phyloP scores from a whole-genome alignment of 2,113 vertebrate genomes.

The Eclectus roratus region DNA sequence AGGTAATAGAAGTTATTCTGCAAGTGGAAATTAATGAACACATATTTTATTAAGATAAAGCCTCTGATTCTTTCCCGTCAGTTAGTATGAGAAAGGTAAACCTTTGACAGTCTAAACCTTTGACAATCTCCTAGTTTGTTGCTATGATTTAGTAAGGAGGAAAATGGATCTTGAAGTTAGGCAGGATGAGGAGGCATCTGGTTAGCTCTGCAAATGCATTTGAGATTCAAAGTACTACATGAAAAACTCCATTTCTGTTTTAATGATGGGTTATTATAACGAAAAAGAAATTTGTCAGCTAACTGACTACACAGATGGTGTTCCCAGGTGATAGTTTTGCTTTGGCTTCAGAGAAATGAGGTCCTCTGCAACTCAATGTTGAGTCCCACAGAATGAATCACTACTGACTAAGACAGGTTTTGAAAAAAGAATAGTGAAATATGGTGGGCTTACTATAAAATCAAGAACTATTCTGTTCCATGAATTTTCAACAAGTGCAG shows the following conservation, averaged over 20 bases:
- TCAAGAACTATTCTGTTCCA: neutral
- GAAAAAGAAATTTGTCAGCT: slow-evolving; percentile 9
- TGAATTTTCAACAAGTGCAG: neutral
- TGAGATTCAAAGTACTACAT: neutral
- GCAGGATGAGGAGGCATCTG: neutral
- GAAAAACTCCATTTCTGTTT: neutral
- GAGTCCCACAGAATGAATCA: neutral
- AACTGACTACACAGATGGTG: neutral
- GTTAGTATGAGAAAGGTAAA: neutral
- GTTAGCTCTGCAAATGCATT: neutral
- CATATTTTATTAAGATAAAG: neutral
- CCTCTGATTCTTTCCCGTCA: neutral
- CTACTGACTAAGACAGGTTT: neutral
- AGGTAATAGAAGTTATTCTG: neutral
- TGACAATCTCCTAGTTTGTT: neutral
- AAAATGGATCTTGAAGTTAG: neutral
- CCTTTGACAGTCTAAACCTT: neutral
- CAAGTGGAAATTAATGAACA: neutral
- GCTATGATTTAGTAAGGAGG: neutral
- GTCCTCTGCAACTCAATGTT: neutral
- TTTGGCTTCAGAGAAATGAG: neutral
- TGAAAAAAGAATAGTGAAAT: neutral
- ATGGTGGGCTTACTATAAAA: neutral
- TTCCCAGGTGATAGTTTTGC: neutral
- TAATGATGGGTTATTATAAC: neutral